Evolutionary conservation across 2,113 vertebrate species (phyloP).

Genomic region (Ursus arctos): DNA sequence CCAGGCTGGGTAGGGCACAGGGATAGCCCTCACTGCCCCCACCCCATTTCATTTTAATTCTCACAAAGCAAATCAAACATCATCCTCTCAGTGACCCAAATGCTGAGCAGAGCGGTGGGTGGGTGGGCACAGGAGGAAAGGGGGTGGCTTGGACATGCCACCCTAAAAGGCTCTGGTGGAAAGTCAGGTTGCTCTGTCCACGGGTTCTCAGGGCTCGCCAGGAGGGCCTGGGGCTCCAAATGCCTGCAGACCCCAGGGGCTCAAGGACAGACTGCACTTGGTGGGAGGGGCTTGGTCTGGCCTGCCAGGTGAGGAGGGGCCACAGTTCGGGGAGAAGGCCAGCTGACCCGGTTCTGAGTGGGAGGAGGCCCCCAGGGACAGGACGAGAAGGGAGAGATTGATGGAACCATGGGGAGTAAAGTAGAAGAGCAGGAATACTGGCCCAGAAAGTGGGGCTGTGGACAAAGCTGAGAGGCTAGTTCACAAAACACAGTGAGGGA

Average conservation of each 20-base stretch:
- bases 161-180: too few relatives aligned
- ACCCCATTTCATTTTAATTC: not conserved
- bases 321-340: fast-evolving
- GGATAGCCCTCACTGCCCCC: not conserved
- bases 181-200: not conserved
- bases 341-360: not conserved
- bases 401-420: too few relatives aligned
- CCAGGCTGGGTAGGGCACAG: not conserved
- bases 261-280: not conserved
- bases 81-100: not conserved
- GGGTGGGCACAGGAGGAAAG: too few relatives aligned
- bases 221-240: not conserved
- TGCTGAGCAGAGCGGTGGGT: not conserved
- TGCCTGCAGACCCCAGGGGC: too few relatives aligned
- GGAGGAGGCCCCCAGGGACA: not conserved
- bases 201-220: not conserved
- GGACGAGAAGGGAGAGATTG: fast-evolving
- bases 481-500: not conserved
- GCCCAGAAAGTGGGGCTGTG: not conserved
- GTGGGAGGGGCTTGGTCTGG: not conserved
- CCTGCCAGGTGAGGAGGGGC: not conserved
- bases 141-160: fast-evolving
- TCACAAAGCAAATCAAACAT: not conserved
- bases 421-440: not conserved
- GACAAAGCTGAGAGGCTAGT: not conserved